A percentile compares a stretch with the other conserved stretches of the same genome.
Conservation (phyloP, 2,888 invertebrate species). For the Diogma glabrata region DNA sequence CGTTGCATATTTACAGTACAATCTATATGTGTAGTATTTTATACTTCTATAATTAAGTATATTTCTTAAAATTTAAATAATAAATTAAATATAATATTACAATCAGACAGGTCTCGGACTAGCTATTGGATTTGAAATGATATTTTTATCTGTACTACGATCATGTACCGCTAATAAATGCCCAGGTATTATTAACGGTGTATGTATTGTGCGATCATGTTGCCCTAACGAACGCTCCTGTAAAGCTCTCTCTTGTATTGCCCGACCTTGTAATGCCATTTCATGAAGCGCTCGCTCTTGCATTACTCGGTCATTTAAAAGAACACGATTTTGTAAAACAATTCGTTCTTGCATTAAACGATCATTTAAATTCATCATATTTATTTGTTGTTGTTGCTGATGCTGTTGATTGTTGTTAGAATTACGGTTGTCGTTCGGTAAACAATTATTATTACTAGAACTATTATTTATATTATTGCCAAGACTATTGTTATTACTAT, state of each 20-base stretch:
- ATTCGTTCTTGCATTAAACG: slow-evolving; percentile 22
- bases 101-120: slow-evolving; percentile 21
- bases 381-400: no score
- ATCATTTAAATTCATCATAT: slow-evolving; percentile 17
- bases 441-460: background rate
- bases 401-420: background rate
- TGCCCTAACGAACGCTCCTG: slow-evolving; percentile 19
- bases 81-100: slow-evolving; percentile 9
- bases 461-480: background rate
- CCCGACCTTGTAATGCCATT: slow-evolving; percentile 16
- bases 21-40: no score
- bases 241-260: slow-evolving; percentile 19
- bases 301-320: slow-evolving; percentile 19
- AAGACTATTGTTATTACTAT: slow-evolving; percentile 5
- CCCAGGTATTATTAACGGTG: slow-evolving; percentile 13
- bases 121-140: slow-evolving; percentile 19
- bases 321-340: slow-evolving; percentile 17
- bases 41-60: no score
- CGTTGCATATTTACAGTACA: no score
- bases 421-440: background rate
- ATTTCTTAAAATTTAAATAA: no score
- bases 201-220: slow-evolving; percentile 8
- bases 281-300: slow-evolving; percentile 18
- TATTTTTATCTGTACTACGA: slow-evolving; percentile 20
- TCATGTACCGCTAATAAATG: slow-evolving; percentile 15